phyloP scores from a whole-genome alignment of 2,888 invertebrate genomes.

The Acanthosepion esculentum region DNA sequence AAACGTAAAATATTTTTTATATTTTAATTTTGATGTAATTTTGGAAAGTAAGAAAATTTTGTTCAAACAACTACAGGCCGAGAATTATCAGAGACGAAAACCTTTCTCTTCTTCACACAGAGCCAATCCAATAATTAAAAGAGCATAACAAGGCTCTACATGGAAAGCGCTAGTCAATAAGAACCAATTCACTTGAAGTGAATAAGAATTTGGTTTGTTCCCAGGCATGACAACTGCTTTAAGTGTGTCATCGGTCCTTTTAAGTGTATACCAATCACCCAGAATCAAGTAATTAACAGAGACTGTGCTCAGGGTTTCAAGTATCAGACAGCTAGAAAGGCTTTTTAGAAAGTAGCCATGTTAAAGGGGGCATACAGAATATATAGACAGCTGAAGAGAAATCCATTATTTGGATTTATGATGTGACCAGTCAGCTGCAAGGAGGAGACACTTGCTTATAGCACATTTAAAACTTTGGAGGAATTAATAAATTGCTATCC shows the following conservation, averaged over 20 bases:
- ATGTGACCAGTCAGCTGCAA: background rate
- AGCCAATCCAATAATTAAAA: no score
- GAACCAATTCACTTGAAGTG: no score
- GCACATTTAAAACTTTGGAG: background rate
- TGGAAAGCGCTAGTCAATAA: no score
- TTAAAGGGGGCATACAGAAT: background rate
- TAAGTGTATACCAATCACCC: background rate
- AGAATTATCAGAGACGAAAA: no score
- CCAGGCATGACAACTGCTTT: background rate
- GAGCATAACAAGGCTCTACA: no score
- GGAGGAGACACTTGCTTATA: background rate
- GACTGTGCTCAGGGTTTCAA: background rate
- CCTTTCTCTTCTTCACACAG: no score
- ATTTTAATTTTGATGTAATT: no score
- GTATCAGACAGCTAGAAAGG: background rate
- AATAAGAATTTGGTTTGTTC: no score
- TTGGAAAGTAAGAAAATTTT: no score
- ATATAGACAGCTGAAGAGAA: background rate
- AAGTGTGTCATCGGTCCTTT: background rate
- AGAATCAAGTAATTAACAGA: background rate
- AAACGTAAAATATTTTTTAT: no score
- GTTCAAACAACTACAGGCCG: no score
- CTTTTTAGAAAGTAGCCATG: background rate
- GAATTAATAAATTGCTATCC: background rate
- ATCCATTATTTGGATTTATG: background rate